A percentile compares a stretch with the other conserved stretches of the same genome.
These are phyloP conservation scores for Apostichopus leukothele DNA, from an alignment of 53 echinoderm and acorn worm genomes.

Conservation along the genomic window DNA sequence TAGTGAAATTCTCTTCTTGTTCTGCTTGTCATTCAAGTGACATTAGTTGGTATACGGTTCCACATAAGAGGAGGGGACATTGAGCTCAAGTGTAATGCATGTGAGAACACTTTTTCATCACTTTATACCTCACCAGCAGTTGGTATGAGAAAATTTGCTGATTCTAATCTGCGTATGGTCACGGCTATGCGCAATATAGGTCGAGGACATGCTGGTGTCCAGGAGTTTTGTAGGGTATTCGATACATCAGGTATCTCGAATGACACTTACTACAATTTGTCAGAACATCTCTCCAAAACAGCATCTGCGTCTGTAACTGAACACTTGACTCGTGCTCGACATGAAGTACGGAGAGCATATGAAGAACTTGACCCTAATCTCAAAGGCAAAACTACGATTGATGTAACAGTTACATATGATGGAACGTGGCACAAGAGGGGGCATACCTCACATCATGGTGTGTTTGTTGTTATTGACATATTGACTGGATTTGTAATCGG, in stretches of 20 bases:
- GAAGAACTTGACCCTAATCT: background rate
- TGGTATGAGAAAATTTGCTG: background rate
- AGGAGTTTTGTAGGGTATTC: background rate
- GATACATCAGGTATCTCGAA: constrained; percentile 4
- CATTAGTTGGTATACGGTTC: too few relatives aligned
- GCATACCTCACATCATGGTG: constrained; percentile 32
- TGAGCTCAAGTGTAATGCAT: constrained; percentile 1
- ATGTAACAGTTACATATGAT: constrained; percentile 25
- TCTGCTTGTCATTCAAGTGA: background rate
- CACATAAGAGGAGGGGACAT: background rate
- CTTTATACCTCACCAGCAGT: constrained; percentile 15
- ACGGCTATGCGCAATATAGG: constrained; percentile 24
- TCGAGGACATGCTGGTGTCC: background rate
- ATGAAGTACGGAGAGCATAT: constrained; percentile 19
- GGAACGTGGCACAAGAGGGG: constrained; percentile 39
- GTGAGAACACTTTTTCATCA: background rate
- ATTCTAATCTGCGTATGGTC: constrained; percentile 21
- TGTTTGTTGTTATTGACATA: background rate
- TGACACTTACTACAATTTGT: background rate
- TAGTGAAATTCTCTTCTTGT: background rate
- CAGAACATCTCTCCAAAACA: background rate
- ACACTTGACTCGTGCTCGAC: constrained; percentile 17
- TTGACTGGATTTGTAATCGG: constrained; percentile 22
- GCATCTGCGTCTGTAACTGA: background rate
- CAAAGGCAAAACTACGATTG: background rate